Percentiles rank a stretch among this genome's conserved stretches.
These are phyloP conservation scores for Macrosteles quadrilineatus DNA, from an alignment of 1,140 invertebrate genomes.

Conservation along the genomic window DNA sequence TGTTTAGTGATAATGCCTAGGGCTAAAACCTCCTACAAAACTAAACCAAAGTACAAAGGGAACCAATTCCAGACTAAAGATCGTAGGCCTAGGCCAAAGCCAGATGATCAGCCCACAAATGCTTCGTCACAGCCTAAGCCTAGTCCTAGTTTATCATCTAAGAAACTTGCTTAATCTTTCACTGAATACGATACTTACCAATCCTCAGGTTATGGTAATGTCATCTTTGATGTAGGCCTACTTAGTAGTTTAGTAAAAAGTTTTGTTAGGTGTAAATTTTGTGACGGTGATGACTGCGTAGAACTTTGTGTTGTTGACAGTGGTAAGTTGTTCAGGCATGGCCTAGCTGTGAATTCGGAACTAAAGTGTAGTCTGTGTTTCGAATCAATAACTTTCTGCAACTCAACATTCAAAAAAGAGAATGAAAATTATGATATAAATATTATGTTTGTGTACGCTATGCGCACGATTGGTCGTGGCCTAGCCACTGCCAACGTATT, in stretches of 20 bases:
- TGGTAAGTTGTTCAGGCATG: conserved; percentile 14
- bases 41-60: background rate
- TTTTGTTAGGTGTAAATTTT: conserved; percentile 1
- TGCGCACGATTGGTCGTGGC: conserved; percentile 11
- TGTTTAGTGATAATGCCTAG: background rate
- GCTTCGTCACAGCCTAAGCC: conserved; percentile 6
- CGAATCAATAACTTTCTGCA: background rate
- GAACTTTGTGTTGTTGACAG: conserved; percentile 1
- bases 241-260: background rate
- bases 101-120: conserved; percentile 7
- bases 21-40: conserved; percentile 8
- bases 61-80: background rate
- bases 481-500: conserved; percentile 7
- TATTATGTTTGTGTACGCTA: conserved; percentile 4
- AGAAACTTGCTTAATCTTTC: conserved; percentile 1
- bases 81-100: conserved; percentile 15
- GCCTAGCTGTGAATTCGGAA: conserved; percentile 6
- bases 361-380: conserved; percentile 8
- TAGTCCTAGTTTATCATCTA: background rate
- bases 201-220: background rate
- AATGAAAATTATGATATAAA: conserved; percentile 11
- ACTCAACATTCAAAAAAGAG: background rate
- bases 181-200: conserved; percentile 5
- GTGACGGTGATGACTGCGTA: conserved; percentile 1
- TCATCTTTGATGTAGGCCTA: background rate